These are phyloP conservation scores for Osmerus eperlanus DNA, from an alignment of 2,113 vertebrate genomes.

Conservation along the genomic window DNA sequence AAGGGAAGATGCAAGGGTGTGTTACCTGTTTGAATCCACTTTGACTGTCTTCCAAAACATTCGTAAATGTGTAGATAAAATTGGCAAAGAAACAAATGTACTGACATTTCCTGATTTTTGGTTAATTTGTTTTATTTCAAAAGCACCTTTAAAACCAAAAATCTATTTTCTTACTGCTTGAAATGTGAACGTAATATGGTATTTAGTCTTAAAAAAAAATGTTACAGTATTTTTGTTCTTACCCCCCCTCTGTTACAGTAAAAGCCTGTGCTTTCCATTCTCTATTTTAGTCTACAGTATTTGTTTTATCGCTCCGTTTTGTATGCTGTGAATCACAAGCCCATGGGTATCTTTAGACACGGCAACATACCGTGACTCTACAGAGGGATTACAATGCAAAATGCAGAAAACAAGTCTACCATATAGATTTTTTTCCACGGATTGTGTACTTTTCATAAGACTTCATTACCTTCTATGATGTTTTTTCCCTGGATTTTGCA, in stretches of 20 bases:
- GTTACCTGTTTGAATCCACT: constrained; percentile 21
- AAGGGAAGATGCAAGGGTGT: constrained; percentile 42
- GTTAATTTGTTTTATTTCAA: not conserved
- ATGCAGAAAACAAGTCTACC: not conserved
- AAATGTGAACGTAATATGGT: constrained; percentile 24
- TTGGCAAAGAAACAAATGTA: not conserved
- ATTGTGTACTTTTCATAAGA: constrained; percentile 3
- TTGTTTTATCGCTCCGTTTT: constrained; percentile 9
- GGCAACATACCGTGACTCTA: not conserved
- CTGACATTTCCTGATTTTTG: not conserved
- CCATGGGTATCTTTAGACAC: constrained; percentile 6
- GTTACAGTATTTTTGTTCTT: not conserved
- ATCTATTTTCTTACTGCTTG: constrained; percentile 22
- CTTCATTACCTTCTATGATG: not conserved
- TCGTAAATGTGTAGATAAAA: constrained; percentile 7
- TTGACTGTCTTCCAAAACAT: constrained; percentile 10
- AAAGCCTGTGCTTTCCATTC: not conserved
- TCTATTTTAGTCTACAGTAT: not conserved
- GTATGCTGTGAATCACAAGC: constrained; percentile 37
- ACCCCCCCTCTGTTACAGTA: not conserved
- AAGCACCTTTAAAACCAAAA: constrained; percentile 12
- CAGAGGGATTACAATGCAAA: not conserved
- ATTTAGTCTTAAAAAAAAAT: not conserved
- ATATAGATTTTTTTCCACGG: not conserved
- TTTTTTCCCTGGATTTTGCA: constrained; percentile 9